These are phyloP conservation scores for Phasianus colchicus DNA, from an alignment of 2,113 vertebrate species.

Conservation along the genomic window DNA sequence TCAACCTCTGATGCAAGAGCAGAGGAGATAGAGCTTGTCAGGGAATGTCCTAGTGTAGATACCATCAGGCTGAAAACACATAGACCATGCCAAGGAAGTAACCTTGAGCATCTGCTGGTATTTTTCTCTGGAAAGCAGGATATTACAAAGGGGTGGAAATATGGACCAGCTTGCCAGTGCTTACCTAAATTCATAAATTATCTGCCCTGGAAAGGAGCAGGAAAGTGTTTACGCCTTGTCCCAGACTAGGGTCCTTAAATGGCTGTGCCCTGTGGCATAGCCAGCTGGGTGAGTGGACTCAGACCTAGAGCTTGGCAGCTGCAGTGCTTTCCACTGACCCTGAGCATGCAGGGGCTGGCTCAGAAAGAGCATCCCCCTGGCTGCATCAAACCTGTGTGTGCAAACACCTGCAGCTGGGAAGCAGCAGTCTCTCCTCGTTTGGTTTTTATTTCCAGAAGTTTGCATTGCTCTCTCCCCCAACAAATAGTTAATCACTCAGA, in stretches of 20 bases:
- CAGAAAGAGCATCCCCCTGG: accelerated
- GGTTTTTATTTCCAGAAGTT: neutral
- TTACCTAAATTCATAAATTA: slow-evolving; percentile 55
- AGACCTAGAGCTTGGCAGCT: neutral
- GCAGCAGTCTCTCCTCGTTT: neutral
- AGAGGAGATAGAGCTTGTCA: slow-evolving; percentile 12
- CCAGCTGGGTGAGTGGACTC: neutral
- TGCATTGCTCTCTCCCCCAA: neutral
- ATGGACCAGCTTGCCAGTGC: neutral
- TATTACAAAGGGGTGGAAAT: slow-evolving; percentile 48
- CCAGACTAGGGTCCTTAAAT: slow-evolving; percentile 8
- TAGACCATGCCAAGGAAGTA: slow-evolving; percentile 59
- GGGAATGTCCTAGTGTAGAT: slow-evolving; percentile 38
- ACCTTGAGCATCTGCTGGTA: slow-evolving; percentile 66
- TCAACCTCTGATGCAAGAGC: slow-evolving; percentile 38
- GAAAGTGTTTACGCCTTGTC: neutral
- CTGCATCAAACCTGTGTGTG: accelerated
- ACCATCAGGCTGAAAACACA: slow-evolving; percentile 48
- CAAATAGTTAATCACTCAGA: neutral
- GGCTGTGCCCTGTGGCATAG: neutral
- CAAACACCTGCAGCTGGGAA: neutral
- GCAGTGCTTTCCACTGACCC: neutral
- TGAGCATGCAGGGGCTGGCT: neutral
- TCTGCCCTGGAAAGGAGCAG: neutral
- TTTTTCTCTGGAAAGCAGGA: slow-evolving; percentile 63